Conservation (phyloP, 1,140 invertebrate species). For the Parasteatoda tepidariorum region DNA sequence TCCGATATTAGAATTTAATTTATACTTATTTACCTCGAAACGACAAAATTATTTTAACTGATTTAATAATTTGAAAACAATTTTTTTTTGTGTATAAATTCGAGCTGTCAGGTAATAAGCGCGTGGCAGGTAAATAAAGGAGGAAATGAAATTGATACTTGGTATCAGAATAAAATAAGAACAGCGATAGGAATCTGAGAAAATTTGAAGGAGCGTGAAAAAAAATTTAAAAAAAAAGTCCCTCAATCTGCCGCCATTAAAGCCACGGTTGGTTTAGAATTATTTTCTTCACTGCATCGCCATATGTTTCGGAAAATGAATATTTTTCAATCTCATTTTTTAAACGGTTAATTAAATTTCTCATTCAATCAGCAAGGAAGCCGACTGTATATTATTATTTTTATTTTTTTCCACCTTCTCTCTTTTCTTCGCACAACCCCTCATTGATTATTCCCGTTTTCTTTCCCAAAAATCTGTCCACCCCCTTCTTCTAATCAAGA, state of each 20-base stretch:
- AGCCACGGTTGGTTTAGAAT: not conserved
- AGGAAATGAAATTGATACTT: too few species aligned
- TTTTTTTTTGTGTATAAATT: too few species aligned
- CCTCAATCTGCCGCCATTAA: not conserved
- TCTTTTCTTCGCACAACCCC: not conserved
- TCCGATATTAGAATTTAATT: too few species aligned
- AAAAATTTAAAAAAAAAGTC: too few species aligned
- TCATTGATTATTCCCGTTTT: not conserved
- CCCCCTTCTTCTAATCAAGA: not conserved
- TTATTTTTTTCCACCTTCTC: not conserved
- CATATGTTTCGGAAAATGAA: not conserved
- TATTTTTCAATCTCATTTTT: not conserved
- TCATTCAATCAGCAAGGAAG: not conserved
- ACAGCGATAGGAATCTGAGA: too few species aligned
- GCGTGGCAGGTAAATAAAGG: too few species aligned
- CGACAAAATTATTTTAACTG: too few species aligned
- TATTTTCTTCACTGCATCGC: not conserved
- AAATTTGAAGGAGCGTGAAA: too few species aligned
- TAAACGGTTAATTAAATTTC: not conserved
- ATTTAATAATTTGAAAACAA: too few species aligned
- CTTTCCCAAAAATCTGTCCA: not conserved
- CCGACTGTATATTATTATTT: not conserved
- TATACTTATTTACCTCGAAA: too few species aligned
- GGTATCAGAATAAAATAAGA: too few species aligned
- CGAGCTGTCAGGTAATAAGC: too few species aligned